A percentile compares a stretch with the other conserved stretches of the same genome.
Evolutionary conservation across 2,113 vertebrate genomes (phyloP).

Genomic region (Cepphus grylle): DNA sequence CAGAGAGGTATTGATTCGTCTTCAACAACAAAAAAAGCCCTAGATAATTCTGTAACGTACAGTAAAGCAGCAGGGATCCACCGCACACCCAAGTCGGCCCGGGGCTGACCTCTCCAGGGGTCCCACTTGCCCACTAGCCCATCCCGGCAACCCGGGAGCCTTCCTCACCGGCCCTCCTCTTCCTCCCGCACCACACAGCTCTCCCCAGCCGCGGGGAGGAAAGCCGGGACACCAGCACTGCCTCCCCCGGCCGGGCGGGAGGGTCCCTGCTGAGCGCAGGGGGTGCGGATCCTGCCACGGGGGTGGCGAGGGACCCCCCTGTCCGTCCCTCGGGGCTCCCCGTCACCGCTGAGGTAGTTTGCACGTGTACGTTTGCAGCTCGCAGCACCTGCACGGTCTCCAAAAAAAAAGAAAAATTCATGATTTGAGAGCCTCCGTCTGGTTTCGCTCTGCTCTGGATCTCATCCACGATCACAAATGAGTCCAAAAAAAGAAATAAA

Average conservation of each 20-base stretch:
- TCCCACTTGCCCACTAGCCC: neutral
- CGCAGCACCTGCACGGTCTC: neutral
- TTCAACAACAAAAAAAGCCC: neutral
- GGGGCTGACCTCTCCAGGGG: neutral
- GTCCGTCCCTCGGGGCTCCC: neutral
- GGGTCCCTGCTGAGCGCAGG: neutral
- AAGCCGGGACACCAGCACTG: neutral
- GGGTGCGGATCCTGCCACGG: accelerated
- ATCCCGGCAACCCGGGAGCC: neutral
- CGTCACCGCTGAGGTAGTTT: constrained; percentile 72
- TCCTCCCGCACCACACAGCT: neutral
- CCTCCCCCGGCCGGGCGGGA: neutral
- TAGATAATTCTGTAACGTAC: neutral
- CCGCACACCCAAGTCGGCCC: neutral
- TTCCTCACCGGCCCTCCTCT: neutral
- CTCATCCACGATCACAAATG: neutral
- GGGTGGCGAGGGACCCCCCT: neutral
- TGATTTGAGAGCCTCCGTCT: constrained; percentile 10
- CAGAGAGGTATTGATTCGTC: neutral
- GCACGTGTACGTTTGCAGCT: constrained; percentile 19
- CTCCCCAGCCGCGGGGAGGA: neutral
- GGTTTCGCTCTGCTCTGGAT: neutral
- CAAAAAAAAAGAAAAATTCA: neutral
- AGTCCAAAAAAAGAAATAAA: neutral
- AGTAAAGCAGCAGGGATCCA: neutral